Base-by-base conservation (phyloP, 2,888 invertebrate genomes). In the Cataglyphis altisquamis region DNA sequence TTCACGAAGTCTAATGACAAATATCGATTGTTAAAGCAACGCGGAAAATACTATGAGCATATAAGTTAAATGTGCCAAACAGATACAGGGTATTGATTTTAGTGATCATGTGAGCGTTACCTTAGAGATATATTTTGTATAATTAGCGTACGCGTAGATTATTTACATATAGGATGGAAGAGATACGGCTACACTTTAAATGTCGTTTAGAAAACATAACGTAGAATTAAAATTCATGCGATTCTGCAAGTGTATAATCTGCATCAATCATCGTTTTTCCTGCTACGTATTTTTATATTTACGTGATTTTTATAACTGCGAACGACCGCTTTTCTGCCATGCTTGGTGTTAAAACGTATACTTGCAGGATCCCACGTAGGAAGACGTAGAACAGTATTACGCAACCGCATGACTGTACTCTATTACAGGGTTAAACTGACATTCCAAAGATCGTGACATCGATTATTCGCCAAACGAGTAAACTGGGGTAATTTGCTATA, bases 51-150 rank as follows among this genome's bases (percentile, higher is more conserved):
- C 15, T 15, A 63, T 10, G 21, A 63, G 48, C 15, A 63, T 18
- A 32, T n/a, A 72, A 18, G 45, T 70, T 60, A 63, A 81, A 39
- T 32, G 63, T 72, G 52, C 62, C 48, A 41, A 68, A 57, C 25
- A 48, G 70, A 87, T 57, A 72, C 88, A 89, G 88, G 88, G 88
- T 89, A 89, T 89, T 84, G 60, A 86, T 89, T 86, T 84, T 89
- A 85, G 85, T 89, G 87, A 88, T 88, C 72, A 77, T 66, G 48
- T 66, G 64, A 88, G 83, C 21, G 45, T 88, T 88, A 88, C 80
- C 80, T 86, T 48, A 81, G 66, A 63, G 6, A 52, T 52, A 52
- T n/a, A 64, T 66, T 75, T 64, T 45, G 70, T 87, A 18, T 78
- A n/a, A 80, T 81, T 70, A 73, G 72, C 52, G 64, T 70, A 83